Base-by-base conservation (phyloP, 2,888 invertebrate species). In the Cryptops parisi region DNA sequence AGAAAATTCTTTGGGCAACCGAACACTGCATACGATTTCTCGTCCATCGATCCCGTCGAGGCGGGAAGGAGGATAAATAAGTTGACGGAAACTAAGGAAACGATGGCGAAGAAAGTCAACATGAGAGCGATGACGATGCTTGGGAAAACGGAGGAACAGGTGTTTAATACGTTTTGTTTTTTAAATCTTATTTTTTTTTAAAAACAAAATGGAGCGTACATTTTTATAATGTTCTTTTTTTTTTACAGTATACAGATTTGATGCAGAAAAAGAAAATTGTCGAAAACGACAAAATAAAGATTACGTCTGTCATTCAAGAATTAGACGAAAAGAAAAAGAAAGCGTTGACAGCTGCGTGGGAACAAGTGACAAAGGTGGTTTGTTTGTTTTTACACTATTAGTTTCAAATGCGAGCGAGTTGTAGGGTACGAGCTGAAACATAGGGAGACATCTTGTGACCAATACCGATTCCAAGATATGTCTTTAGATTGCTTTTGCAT, bases 251-350 rank as follows among this genome's bases (percentile, higher is more conserved):
- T 62, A 75, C 76, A 60, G 82, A 82, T 58, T 72, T 84, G 60
- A 70, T 81, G 68, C 76, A 77, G 59, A 85, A 83, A 65, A 78
- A 80, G 64, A 70, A 74, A 58, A 82, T 82, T 54, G 79, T 89
- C 2, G 77, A 82, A 60, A 75, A 76, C 57, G 89, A 91, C 65
- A 82, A 80, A 62, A 72, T 73, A 21, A 82, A 81, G 63, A 78
- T 91, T 41, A 70, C 78, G 41, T 73, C 79, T 52, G 83, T 90
- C 19, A 94, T 98, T 63, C 75, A 76, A 21, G 84, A 87, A 65
- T 74, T 97, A 65, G 97, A 98, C 68, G 80, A 83, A 63, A 87
- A 91, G 72, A 97, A 97, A 70, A 82, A 83, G 63, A 76, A 77
- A 58, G 84, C 88, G 9, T 72, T 97, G 17, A 72, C 79, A 52